These are phyloP conservation scores for Piprites chloris DNA, from an alignment of 2,113 vertebrate genomes.

Conservation along the genomic window DNA sequence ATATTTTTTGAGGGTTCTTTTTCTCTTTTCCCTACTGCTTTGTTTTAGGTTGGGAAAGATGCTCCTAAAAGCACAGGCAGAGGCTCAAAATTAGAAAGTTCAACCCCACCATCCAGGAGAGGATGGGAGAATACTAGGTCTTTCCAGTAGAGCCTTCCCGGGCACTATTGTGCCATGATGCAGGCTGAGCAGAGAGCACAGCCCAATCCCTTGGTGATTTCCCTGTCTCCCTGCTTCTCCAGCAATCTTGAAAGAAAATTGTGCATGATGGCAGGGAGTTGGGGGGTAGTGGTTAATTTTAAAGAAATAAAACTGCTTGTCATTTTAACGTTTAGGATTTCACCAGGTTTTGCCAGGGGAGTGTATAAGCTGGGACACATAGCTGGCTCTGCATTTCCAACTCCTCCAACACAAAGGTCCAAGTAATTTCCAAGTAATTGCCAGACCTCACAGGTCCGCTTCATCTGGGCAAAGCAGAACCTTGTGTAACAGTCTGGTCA, in stretches of 20 bases:
- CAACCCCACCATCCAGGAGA: background rate
- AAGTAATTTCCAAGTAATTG: background rate
- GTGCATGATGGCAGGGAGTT: background rate
- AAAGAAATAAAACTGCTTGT: background rate
- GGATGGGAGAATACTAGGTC: background rate
- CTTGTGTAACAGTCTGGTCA: background rate
- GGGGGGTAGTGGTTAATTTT: background rate
- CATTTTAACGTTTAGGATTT: background rate
- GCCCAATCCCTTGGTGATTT: background rate
- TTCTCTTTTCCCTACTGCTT: background rate
- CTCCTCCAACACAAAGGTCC: background rate
- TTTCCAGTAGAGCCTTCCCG: background rate
- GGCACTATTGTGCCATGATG: background rate
- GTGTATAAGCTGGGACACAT: background rate
- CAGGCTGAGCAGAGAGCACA: background rate
- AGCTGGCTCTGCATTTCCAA: background rate
- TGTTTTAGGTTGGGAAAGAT: background rate
- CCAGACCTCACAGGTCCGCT: background rate
- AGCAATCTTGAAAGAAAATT: background rate
- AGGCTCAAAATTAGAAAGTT: background rate
- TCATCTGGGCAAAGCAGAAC: background rate
- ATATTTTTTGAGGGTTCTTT: background rate
- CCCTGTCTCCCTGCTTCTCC: background rate
- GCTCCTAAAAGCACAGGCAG: background rate
- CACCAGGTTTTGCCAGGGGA: background rate